Percentiles rank a stretch among this genome's conserved stretches.
These are phyloP conservation scores for Chironex yamaguchii DNA, from an alignment of 30 jellyfish, hydroid and myxozoan genomes.

Conservation along the genomic window DNA sequence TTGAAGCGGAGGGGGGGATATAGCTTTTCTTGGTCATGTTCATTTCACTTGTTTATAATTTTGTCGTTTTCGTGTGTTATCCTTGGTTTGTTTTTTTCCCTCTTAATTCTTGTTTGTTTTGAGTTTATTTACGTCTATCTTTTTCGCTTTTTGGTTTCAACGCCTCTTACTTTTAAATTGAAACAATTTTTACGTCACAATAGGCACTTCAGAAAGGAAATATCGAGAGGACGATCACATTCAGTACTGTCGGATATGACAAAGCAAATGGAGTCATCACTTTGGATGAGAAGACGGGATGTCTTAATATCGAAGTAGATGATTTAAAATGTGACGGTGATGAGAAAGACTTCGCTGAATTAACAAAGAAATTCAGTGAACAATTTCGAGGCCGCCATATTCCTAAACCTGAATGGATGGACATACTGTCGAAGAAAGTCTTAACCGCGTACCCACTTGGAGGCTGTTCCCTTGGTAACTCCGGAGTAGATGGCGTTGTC, in stretches of 20 bases:
- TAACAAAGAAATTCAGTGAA: slow-evolving; percentile 5
- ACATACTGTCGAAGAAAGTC: slow-evolving; percentile 42
- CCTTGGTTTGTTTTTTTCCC: too few relatives aligned
- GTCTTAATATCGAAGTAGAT: background rate
- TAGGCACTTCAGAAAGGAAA: too few relatives aligned
- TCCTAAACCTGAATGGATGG: slow-evolving; percentile 66
- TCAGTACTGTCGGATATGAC: background rate
- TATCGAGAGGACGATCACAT: too few relatives aligned
- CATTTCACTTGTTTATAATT: too few relatives aligned
- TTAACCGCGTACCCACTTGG: slow-evolving; percentile 83
- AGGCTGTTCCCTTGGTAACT: slow-evolving; percentile 77
- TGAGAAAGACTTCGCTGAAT: background rate
- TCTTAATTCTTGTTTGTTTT: too few relatives aligned
- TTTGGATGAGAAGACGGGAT: background rate
- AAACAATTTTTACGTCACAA: too few relatives aligned
- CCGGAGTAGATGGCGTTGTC: slow-evolving; percentile 79
- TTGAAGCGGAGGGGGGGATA: too few relatives aligned
- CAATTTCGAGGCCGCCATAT: slow-evolving; percentile 70
- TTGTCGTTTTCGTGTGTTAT: too few relatives aligned
- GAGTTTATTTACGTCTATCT: too few relatives aligned
- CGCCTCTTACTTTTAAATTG: too few relatives aligned
- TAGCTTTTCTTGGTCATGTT: too few relatives aligned
- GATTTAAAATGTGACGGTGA: background rate
- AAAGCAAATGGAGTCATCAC: background rate
- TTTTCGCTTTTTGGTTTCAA: too few relatives aligned